Percentiles rank a stretch among this genome's conserved stretches.
These are phyloP conservation scores for Coelogynopora nodosa DNA, from an alignment of 2,888 invertebrate species.

Conservation along the genomic window DNA sequence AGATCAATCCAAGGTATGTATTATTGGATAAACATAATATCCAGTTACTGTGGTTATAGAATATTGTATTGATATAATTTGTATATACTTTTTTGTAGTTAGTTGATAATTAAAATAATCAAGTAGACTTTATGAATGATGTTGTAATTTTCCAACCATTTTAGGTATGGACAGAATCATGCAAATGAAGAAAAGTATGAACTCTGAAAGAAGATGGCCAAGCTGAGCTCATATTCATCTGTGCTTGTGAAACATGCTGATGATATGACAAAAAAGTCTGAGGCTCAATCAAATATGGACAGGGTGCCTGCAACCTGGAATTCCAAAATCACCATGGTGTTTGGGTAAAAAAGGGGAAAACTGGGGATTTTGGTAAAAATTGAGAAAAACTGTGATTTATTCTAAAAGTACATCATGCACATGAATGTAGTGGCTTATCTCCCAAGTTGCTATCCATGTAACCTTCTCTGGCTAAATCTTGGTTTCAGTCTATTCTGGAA, in stretches of 20 bases:
- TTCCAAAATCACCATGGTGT: no score
- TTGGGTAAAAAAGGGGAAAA: no score
- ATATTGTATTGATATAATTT: neutral
- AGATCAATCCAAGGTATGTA: no score
- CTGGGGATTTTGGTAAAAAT: no score
- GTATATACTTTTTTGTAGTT: neutral
- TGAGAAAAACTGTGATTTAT: no score
- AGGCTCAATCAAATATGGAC: neutral
- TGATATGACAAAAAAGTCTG: neutral
- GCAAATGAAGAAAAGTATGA: neutral
- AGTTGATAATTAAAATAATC: neutral
- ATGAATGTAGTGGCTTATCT: constrained; percentile 18
- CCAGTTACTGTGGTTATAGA: no score
- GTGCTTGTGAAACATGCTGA: neutral
- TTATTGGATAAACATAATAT: no score
- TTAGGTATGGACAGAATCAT: neutral
- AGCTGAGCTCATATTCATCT: neutral
- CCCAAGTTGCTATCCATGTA: constrained; percentile 20
- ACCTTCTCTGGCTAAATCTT: constrained; percentile 20
- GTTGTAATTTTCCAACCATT: neutral
- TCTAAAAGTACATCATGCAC: no score
- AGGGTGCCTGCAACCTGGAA: no score
- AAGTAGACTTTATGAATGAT: neutral
- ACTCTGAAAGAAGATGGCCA: neutral
- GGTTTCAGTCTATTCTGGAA: constrained; percentile 1